Conservation (phyloP, 2,888 invertebrate species). For the Oscheius sp. region DNA sequence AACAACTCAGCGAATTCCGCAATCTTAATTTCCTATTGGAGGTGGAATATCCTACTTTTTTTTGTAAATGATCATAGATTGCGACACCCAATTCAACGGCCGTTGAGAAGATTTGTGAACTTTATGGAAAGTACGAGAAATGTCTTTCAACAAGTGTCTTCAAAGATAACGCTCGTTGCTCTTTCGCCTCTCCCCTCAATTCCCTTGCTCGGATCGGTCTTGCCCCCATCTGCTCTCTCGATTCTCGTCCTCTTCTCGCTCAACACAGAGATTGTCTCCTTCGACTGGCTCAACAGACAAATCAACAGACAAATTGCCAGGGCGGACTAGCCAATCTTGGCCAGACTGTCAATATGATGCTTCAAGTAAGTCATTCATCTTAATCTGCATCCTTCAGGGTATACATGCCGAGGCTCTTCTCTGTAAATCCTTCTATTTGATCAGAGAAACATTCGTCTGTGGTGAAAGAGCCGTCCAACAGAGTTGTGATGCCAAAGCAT, state of each 20-base stretch:
- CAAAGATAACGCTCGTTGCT: slow-evolving; percentile 55
- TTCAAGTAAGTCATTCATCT: slow-evolving; percentile 37
- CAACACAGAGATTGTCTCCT: slow-evolving; percentile 57
- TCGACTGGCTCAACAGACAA: slow-evolving; percentile 44
- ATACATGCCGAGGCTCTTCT: slow-evolving; percentile 67
- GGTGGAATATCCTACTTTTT: slow-evolving; percentile 24
- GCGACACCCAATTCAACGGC: slow-evolving; percentile 60
- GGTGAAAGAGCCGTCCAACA: slow-evolving; percentile 55
- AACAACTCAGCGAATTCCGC: slow-evolving; percentile 59
- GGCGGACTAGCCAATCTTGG: slow-evolving; percentile 56
- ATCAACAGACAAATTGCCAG: slow-evolving; percentile 57
- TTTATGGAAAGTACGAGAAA: slow-evolving; percentile 55
- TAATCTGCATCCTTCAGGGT: slow-evolving; percentile 39
- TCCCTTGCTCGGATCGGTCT: slow-evolving; percentile 67
- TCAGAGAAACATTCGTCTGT: slow-evolving; percentile 63
- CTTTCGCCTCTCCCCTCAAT: slow-evolving; percentile 67
- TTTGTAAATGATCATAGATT: slow-evolving; percentile 30
- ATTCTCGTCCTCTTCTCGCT: slow-evolving; percentile 54
- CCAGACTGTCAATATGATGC: slow-evolving; percentile 59
- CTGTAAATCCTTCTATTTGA: slow-evolving; percentile 67
- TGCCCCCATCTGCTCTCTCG: slow-evolving; percentile 61
- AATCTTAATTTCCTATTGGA: slow-evolving; percentile 64
- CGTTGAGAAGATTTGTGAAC: slow-evolving; percentile 59
- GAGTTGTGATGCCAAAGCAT: slow-evolving; percentile 51
- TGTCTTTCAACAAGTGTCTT: slow-evolving; percentile 62